Evolutionary conservation across 2,888 invertebrate species (phyloP), one percentile per base, ranked within the genome.

Genomic region (Oligia fasciuncula): DNA sequence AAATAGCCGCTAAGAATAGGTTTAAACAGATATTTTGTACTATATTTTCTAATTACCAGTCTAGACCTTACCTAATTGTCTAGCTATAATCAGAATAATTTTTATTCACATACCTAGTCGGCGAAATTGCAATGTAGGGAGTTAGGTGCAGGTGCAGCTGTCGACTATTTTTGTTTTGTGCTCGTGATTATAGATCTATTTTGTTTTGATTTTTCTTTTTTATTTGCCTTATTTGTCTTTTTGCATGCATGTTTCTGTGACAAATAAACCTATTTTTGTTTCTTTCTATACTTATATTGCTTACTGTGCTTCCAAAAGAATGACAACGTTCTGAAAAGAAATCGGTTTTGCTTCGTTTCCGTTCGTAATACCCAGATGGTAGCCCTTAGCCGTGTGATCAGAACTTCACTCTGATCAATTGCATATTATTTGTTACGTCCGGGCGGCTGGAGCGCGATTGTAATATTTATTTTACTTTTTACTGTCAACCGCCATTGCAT

Each of bases 241-340:
- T 23, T 57, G 9, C n/a, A 57, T 57, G 23, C 57, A 57, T 6
- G 57, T 57, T 9, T 57, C 57, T 23, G 57, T 57, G 9, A 23
- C 57, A 11, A 23, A 57, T 11, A 9, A 23, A 23, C 54, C 54
- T 54, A 54, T 19, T 54, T 54, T 19, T 19, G 19, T 51, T 51
- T 17, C 51, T 54, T 54, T 19, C 54, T n/a, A 57, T 43, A 14
- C n/a, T 23, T 35, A 57, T 57, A 60, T 14, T 60, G 5, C n/a
- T 74, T 17, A 23, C 6, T 35, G 23, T 43, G 23, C 29, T 40
- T 60, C 11, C 11, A 46, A 57, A 57, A 46, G 29, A 17, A 23
- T 75, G 74, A 11, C 43, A 23, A 74, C 46, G 35, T 74, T 74
- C 43, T 46, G 60, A 76, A 51, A 19, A 76, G 35, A 63, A 62